Percentiles rank a stretch among this genome's conserved stretches.
Evolutionary conservation across 2,888 invertebrate genomes (phyloP).

Genomic region (Calliphora vomitoria): DNA sequence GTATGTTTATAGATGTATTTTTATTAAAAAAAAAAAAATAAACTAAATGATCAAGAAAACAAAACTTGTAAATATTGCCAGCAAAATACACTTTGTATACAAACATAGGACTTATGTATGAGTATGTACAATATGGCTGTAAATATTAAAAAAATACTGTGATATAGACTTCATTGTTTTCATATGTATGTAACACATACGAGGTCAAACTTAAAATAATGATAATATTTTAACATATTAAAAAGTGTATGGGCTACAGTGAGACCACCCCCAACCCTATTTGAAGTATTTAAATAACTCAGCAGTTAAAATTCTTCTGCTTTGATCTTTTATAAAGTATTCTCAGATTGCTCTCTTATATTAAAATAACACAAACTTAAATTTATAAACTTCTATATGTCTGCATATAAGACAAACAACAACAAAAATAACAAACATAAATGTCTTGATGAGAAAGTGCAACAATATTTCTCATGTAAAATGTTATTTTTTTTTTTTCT

Average conservation of each 20-base stretch:
- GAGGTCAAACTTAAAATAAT: not conserved
- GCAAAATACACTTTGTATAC: not conserved
- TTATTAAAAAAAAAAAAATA: constrained; percentile 18
- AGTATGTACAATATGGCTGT: not conserved
- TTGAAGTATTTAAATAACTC: no score
- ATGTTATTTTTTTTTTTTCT: not conserved
- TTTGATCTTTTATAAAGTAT: no score
- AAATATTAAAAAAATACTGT: not conserved
- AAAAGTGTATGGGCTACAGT: no score
- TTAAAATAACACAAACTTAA: not conserved
- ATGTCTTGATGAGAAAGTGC: constrained; percentile 69
- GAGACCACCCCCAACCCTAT: no score
- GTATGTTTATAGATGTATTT: not conserved
- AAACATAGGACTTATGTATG: not conserved
- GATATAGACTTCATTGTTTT: not conserved
- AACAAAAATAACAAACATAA: constrained; percentile 40
- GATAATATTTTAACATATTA: no score
- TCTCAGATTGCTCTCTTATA: no score
- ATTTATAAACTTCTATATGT: not conserved
- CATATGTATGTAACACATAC: not conserved
- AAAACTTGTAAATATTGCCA: constrained; percentile 38
- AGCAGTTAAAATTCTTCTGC: no score
- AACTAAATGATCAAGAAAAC: constrained; percentile 58
- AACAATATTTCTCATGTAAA: constrained; percentile 61
- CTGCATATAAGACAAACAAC: constrained; percentile 21